Percentiles rank a stretch among this genome's conserved stretches.
phyloP scores from a whole-genome alignment of 2,888 invertebrate genomes.

The Crocallis elinguaria region DNA sequence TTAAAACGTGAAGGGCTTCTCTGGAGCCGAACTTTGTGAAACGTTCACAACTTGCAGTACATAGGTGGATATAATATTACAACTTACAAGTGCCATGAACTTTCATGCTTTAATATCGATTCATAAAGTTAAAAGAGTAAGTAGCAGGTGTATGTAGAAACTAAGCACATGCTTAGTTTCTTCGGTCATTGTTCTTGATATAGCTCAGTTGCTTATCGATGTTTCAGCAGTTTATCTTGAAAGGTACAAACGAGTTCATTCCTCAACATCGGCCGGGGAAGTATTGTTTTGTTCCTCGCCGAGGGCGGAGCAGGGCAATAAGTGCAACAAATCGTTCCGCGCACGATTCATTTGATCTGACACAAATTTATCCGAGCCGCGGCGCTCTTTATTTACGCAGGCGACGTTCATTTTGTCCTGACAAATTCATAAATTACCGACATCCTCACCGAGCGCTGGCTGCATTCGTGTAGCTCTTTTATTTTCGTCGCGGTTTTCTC shows the following conservation, averaged over 20 bases:
- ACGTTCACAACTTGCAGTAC: constrained; percentile 43
- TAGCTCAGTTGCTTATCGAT: constrained; percentile 36
- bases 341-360: constrained; percentile 83
- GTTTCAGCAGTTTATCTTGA: constrained; percentile 50
- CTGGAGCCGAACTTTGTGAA: constrained; percentile 51
- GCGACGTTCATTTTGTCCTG: constrained; percentile 80
- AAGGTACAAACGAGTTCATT: constrained; percentile 57
- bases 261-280: constrained; percentile 44
- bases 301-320: constrained; percentile 61
- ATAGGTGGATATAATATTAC: no score
- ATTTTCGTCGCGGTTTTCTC: constrained; percentile 74
- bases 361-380: constrained; percentile 81
- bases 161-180: neutral
- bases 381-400: constrained; percentile 79
- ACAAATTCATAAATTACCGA: constrained; percentile 85
- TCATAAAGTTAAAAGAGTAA: neutral
- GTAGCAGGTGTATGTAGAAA: neutral
- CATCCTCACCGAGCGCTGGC: constrained; percentile 77
- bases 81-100: constrained; percentile 36
- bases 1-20: constrained; percentile 58
- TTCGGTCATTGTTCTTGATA: constrained; percentile 22
- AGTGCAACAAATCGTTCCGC: constrained; percentile 74
- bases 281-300: constrained; percentile 50
- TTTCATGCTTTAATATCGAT: neutral
- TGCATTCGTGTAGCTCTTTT: constrained; percentile 68